phyloP scores from a whole-genome alignment of 23 tunicate species.

The Halocynthia roretzi region DNA sequence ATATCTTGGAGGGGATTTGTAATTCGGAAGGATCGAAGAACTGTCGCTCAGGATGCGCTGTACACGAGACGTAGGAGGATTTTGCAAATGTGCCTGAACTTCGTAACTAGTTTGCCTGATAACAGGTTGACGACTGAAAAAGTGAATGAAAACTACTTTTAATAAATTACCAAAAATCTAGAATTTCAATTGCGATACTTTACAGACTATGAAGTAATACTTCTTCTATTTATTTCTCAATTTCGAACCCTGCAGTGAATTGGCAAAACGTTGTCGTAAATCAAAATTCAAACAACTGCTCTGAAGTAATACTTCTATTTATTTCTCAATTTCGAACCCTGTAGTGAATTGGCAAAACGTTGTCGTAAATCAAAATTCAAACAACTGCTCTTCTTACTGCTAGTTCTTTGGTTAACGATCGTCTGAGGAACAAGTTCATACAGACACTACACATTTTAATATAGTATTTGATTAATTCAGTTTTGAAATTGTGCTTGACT shows the following conservation, averaged over 20 bases:
- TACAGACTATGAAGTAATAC: background rate
- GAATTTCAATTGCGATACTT: background rate
- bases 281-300: too few species aligned
- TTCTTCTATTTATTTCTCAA: background rate
- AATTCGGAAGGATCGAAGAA: background rate
- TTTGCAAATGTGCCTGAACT: conserved; percentile 3
- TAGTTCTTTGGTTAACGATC: too few species aligned
- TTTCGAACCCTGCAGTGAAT: background rate
- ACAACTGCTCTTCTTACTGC: too few species aligned
- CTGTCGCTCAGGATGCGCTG: background rate
- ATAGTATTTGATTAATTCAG: too few species aligned
- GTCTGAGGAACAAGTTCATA: too few species aligned
- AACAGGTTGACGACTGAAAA: background rate
- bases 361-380: too few species aligned
- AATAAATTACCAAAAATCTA: too few species aligned
- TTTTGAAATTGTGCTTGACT: too few species aligned
- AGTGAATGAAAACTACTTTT: background rate
- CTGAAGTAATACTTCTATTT: background rate
- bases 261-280: too few species aligned
- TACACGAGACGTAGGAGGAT: background rate
- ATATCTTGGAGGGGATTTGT: conserved; percentile 6
- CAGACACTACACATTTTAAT: too few species aligned
- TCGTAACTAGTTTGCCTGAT: background rate
- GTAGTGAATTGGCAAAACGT: too few species aligned
- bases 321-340: background rate